Base-by-base conservation (phyloP, 1,140 invertebrate species). In the Mercenaria mercenaria region DNA sequence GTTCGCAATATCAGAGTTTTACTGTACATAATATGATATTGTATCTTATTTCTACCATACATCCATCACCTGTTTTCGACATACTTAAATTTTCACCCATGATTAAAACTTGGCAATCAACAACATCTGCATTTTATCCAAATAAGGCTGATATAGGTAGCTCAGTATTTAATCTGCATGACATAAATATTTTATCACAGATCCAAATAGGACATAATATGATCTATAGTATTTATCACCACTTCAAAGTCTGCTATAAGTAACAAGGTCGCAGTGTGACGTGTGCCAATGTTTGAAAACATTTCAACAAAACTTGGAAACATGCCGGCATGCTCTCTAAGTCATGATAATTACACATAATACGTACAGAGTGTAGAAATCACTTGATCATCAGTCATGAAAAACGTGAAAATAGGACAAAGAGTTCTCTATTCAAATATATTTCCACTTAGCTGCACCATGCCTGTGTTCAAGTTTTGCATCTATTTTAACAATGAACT, bases 141-240 rank as follows among this genome's bases (percentile, higher is more conserved):
- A 8, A 29, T 11, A 64, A 2, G n/a, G 1, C 15, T 64, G 59
- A 64, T 64, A 64, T n/a, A 29, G n/a, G 59, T 64, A 64, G 59
- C 59, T 29, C n/a, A n/a, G 6, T 64, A 64, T 64, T 64, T 64
- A 64, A 64, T 64, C n/a, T 3, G n/a, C 26, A 64, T 64, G 59
- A 64, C 59, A 64, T 64, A 64, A 20, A 64, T 64, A 29, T 64
- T 47, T 64, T 29, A 64, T 64, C 59, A 64, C 59, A 29, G n/a
- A 64, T 26, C 26, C n/a, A 23, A n/a, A n/a, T 29, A n/a, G 1
- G 29, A 29, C 3, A 64, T 26, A 64, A 1, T 29, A 29, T 64
- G 59, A 64, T 64, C 59, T 64, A 3, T 6, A n/a, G 8, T 64
- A 29, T 64, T 64, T 64, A 64, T 64, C 59, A 29, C 59, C 23